Conservation (phyloP, 2,797 vertebrate genomes). For the Amblyraja radiata region DNA sequence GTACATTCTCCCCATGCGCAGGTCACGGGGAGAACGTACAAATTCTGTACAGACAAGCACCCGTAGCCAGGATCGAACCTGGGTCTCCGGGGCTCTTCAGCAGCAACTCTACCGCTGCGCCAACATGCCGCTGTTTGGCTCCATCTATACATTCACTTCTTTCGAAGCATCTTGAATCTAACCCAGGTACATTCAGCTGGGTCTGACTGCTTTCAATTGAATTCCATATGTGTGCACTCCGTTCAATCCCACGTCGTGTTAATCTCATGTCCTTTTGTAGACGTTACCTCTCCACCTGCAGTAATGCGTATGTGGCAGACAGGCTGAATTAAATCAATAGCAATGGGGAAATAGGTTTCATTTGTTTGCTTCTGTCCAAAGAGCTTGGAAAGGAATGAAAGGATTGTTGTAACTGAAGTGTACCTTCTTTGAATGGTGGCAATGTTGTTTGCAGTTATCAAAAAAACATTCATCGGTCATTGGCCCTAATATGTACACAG, state of each 20-base stretch:
- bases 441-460: not conserved
- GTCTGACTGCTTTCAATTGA: not conserved
- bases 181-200: not conserved
- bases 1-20: too few relatives aligned
- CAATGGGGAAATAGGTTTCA: not conserved
- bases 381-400: not conserved
- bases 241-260: not conserved
- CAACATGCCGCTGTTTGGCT: too few relatives aligned
- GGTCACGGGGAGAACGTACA: too few relatives aligned
- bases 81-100: too few relatives aligned
- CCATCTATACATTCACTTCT: not conserved
- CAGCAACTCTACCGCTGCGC: too few relatives aligned
- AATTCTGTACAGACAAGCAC: too few relatives aligned
- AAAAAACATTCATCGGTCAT: not conserved
- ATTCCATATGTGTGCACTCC: not conserved
- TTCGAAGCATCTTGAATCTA: not conserved
- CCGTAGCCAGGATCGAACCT: too few relatives aligned
- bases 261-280: not conserved
- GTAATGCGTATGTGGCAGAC: not conserved
- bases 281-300: not conserved
- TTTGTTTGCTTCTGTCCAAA: not conserved
- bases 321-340: not conserved
- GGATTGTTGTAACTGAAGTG: not conserved
- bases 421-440: not conserved
- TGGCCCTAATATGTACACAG: not conserved